Conservation (phyloP, 1,140 invertebrate genomes). For the Penaeus japonicus region DNA sequence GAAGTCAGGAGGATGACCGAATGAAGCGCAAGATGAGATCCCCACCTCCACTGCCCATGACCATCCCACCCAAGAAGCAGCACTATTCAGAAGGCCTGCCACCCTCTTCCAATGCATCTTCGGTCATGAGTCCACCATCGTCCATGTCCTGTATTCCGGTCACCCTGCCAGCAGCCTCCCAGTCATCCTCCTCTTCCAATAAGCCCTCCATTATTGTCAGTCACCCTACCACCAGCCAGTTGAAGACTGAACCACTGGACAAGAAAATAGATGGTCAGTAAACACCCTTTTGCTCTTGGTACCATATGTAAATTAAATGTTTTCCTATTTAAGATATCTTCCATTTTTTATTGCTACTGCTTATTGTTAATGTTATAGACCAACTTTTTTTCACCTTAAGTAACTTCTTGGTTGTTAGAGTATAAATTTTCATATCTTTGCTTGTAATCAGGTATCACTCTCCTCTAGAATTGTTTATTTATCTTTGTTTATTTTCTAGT, state of each 20-base stretch:
- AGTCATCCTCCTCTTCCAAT: neutral
- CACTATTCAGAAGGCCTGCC: constrained; percentile 20
- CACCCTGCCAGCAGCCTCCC: neutral
- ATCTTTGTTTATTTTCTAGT: neutral
- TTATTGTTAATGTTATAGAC: constrained; percentile 14
- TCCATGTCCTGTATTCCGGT: neutral
- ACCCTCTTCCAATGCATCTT: constrained; percentile 21
- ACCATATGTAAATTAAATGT: neutral
- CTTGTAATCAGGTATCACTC: neutral
- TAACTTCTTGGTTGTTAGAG: neutral
- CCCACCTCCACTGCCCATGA: constrained; percentile 37
- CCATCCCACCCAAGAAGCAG: constrained; percentile 52
- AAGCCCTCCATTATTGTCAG: constrained; percentile 24
- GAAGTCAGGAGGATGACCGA: constrained; percentile 38
- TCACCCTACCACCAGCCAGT: constrained; percentile 18
- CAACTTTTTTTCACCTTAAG: neutral
- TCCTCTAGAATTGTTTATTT: constrained; percentile 10
- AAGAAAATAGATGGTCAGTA: constrained; percentile 37
- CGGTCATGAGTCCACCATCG: constrained; percentile 23
- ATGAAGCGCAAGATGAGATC: constrained; percentile 46
- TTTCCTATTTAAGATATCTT: constrained; percentile 3
- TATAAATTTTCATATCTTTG: constrained; percentile 11
- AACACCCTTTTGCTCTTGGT: neutral
- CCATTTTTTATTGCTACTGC: constrained; percentile 10
- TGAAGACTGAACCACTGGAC: constrained; percentile 31